Evolutionary conservation across 2,113 vertebrate genomes (phyloP), one percentile per base, ranked within the genome.

Genomic region (Psilopsiagon aurifrons): DNA sequence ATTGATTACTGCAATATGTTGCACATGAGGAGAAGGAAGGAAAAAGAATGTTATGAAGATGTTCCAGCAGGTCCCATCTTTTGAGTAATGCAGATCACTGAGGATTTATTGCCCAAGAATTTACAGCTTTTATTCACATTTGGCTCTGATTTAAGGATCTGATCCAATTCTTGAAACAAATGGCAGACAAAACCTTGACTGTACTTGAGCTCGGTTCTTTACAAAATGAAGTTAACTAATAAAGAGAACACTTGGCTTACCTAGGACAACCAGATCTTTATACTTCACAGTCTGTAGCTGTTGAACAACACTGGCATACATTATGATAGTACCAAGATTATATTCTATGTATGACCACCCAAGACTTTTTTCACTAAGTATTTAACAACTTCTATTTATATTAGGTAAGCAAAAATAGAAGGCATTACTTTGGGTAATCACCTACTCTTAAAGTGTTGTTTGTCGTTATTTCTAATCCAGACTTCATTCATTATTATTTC

Each of bases 1-100:
- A 96, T 95, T 96, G 95, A 96, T 96, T 94, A 88, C 64, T 92
- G 90, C 90, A 95, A 88, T 96, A 94, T 96, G 95, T 76, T 95
- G 69, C 88, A 84, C 86, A 94, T 69, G 92, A 86, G 69, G 83
- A 76, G 67, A 94, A 93, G 73, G 90, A 90, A 95, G 93, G 69
- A 88, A 91, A 92, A 95, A 94, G 69, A 96, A 79, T 62, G 73
- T 84, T 88, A 92, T 41, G 55, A 95, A 96, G 92, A 95, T 64
- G 44, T 93, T 97, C 77, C 90, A 96, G 92, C 86, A 93, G 88
- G 88, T 82, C 80, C n/a, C 0, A 0, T 88, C 88, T 92, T 92
- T 94, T 82, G 92, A 95, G 74, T 86, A 96, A 94, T 46, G 54
- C 28, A 25, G 83, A 92, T 90, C 87, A 86, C 51, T 82, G 29